Evolutionary conservation across 30 jellyfish, hydroid and myxozoan genomes (phyloP), one percentile per base, ranked within the genome.

Genomic region (Cassiopea xamachana): DNA sequence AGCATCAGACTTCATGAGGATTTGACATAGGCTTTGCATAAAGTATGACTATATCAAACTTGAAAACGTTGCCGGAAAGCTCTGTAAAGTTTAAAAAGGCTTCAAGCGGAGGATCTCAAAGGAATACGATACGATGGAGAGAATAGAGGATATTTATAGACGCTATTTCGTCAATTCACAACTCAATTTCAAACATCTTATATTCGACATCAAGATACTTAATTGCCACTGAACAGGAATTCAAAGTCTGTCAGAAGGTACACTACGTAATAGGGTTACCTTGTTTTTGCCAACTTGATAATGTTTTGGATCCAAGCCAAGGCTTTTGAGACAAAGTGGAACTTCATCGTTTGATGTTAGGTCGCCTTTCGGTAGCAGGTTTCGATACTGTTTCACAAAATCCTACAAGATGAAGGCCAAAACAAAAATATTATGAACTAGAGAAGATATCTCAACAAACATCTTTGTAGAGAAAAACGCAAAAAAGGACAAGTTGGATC

Each of bases 251-350:
- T 51, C 4, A 51, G 9, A 51, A 51, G 64, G 64, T 51, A 9
- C 64, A 51, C 8, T 51, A 4, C 9, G 64, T 51, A 4, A 62
- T 62, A 62, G 19, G 2, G 74, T 3, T 78, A 94, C 99, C 96
- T 96, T 96, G 89, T 84, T 87, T 44, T 92, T 81, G 85, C 99
- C 99, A 60, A 96, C 97, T 92, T 96, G 99, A 75, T 87, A 96
- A 73, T 96, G 98, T 67, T 86, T 89, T 73, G 99, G 97, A 79
- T 96, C 97, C 46, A 96, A 92, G 73, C 99, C 99, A 87, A 96
- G 92, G 27, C 85, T 81, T 8, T 75, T 71, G 48, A 94, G 89
- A 45, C 92, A 75, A n/a, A 60, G 77, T 39, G 97, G 90, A 61
- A 94, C 90, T 46, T 94, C 98, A n/a, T 82, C 96, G 73, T 86